Evolutionary conservation across 1,140 invertebrate genomes (phyloP), one percentile per base, ranked within the genome.

Genomic region (Atta cephalotes): DNA sequence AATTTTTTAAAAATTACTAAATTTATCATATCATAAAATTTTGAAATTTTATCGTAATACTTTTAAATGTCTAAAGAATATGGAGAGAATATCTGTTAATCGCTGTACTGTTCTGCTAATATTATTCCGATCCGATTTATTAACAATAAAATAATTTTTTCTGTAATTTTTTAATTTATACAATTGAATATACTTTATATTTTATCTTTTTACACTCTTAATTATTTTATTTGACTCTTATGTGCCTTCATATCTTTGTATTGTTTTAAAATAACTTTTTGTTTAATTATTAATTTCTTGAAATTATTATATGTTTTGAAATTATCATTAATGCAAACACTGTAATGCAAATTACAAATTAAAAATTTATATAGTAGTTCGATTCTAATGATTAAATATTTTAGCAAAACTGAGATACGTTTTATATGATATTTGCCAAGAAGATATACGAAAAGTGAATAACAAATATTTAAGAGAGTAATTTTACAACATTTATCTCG

Each of bases 361-460:
- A 74, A 76, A 82, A 62, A 82, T 74, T 74, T 3, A 45, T 45
- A 31, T 6, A 7, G 3, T 7, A 28, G 9, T 56, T 4, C 9
- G n/a, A 81, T 68, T 31, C 1, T 3, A 21, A 1, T 70, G 14
- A 28, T 58, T 80, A 56, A 81, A 80, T 53, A 80, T 80, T 35
- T 80, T n/a, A 68, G n/a, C 16, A 2, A 39, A 78, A 65, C 6
- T 10, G 28, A 1, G 28, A 31, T 25, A 70, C 18, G 25, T 76
- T 51, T 53, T 12, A 51, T 31, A n/a, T 7, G 14, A 0, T 35
- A 28, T 45, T 70, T 45, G 7, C 9, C 4, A 21, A 58, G 12
- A 60, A 18, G 3, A 31, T 31, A 28, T 28, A 53, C 3, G 0
- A 35, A 82, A 82, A 16, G 65, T 58, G 2, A 82, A 7, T 72